phyloP scores from a whole-genome alignment of 2,888 invertebrate genomes.

The Meta bourneti region DNA sequence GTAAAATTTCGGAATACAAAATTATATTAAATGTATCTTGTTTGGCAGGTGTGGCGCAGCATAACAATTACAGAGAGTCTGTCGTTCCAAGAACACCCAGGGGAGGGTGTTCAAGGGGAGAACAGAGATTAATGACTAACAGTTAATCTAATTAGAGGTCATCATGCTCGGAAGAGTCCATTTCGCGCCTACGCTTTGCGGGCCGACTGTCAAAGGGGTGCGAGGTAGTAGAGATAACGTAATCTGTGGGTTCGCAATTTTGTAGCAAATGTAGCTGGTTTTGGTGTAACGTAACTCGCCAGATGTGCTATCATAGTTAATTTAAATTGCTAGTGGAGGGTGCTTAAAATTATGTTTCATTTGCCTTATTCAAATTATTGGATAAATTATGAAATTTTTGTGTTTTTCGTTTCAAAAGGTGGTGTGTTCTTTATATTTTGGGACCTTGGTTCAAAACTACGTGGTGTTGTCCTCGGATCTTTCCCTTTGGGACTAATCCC shows the following conservation, averaged over 20 bases:
- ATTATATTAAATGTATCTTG: neutral
- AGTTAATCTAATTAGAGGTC: constrained; percentile 61
- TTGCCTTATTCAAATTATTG: no score
- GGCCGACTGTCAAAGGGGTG: constrained; percentile 7
- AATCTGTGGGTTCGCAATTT: neutral
- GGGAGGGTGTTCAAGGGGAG: constrained; percentile 22
- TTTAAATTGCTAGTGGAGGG: no score
- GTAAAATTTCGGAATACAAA: neutral
- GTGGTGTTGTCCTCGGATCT: no score
- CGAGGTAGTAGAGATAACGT: neutral
- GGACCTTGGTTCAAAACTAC: no score
- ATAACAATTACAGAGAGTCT: constrained; percentile 42
- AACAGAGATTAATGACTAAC: constrained; percentile 50
- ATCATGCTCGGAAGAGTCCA: constrained; percentile 44
- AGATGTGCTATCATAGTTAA: no score
- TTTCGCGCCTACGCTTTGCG: constrained; percentile 21
- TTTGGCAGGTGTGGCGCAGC: constrained; percentile 33
- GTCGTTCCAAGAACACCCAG: constrained; percentile 18
- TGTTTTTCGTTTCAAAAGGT: no score
- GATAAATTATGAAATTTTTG: no score
- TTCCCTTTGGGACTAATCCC: no score
- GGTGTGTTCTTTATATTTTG: no score
- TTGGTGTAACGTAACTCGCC: no score
- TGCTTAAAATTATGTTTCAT: no score
- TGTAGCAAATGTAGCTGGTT: no score